These are phyloP conservation scores for Diadromus collaris DNA, from an alignment of 2,888 invertebrate species.

Conservation along the genomic window DNA sequence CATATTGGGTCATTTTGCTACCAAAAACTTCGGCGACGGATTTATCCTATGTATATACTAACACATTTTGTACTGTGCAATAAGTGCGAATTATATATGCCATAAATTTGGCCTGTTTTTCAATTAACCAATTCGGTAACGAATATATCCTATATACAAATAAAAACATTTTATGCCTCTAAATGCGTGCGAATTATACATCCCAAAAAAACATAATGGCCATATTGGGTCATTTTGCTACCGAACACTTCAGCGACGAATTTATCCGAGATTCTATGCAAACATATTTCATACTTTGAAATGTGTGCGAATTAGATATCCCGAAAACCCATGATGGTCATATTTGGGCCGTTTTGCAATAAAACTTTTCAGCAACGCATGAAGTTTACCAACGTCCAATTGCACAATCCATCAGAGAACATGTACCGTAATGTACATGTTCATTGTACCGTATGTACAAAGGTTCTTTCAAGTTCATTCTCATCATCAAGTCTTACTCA, in stretches of 20 bases:
- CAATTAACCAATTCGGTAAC: not conserved
- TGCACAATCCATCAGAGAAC: not conserved
- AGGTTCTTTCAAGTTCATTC: conserved; percentile 20
- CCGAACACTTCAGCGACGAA: no score
- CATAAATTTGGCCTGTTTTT: not conserved
- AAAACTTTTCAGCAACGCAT: not conserved
- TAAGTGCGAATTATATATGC: not conserved
- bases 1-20: no score
- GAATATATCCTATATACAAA: no score
- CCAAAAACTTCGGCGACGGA: no score
- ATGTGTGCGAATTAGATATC: not conserved
- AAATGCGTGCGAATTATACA: no score
- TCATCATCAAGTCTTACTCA: not conserved
- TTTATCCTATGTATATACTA: no score
- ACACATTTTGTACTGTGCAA: no score
- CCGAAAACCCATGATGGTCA: not conserved
- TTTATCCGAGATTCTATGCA: no score
- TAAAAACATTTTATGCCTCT: no score
- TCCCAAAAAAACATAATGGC: no score
- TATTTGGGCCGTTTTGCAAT: not conserved
- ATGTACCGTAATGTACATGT: not conserved
- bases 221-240: no score
- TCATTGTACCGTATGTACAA: not conserved
- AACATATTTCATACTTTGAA: no score
- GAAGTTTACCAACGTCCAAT: not conserved